Base-by-base conservation (phyloP, 1,140 invertebrate genomes). In the Pachyrhynchus sulphureomaculatus region DNA sequence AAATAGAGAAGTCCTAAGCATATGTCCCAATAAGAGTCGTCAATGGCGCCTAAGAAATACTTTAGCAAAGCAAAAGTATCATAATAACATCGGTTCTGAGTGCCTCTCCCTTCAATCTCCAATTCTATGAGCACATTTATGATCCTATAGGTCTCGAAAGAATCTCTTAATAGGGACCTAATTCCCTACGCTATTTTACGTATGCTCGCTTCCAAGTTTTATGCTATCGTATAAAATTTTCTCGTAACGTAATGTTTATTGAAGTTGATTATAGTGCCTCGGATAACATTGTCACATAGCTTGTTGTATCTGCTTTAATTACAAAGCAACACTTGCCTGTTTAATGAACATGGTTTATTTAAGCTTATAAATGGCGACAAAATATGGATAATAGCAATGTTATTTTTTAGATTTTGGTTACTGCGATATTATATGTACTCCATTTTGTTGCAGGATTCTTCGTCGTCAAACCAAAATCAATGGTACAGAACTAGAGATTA, bases 151-250 rank as follows among this genome's bases (percentile, higher is more conserved):
- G 39, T 13, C 52, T 55, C 8, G 29, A 42, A 57, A 36, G 54
- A 57, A 57, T 57, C 54, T 57, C 54, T 45, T 57, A 57, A 47
- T 57, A 47, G 41, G 41, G 21, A 57, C 41, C 37, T 57, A 57
- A 57, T 57, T 57, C 54, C 41, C 54, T 57, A 34, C 13, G 42
- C 17, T 57, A 57, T 47, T 57, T 57, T 57, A 47, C 54, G 24
- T 47, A 47, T 55, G 54, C 18, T 36, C 54, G 54, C 54, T 45
- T 47, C 20, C n/a, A 24, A 42, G 26, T 45, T 57, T 57, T 57
- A 57, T 57, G 39, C 42, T 32, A 32, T 53, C 49, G 23, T 33
- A 49, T 34, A 49, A 34, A 34, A 33, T 33, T 33, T 37, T 33
- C 34, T 33, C 21, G 15, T 18, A 2, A 6, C 21, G 15, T 44